These are phyloP conservation scores for Calonectris borealis DNA, from an alignment of 2,113 vertebrate genomes.

Conservation along the genomic window DNA sequence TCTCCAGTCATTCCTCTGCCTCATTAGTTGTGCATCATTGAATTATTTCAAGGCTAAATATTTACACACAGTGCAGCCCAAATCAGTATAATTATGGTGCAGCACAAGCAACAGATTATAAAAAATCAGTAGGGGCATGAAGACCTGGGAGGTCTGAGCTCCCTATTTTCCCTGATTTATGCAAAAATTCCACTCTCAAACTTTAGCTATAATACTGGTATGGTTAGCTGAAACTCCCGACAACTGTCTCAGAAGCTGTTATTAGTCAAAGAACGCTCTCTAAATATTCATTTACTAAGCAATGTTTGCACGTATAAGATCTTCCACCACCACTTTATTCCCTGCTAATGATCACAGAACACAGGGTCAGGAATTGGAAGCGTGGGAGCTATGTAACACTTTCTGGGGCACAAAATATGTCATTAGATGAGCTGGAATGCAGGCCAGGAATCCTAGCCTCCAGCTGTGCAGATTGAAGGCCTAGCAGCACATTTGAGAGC, in stretches of 20 bases:
- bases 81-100: background rate
- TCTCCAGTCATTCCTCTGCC: background rate
- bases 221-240: background rate
- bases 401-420: background rate
- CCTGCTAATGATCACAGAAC: background rate
- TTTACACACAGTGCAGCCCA: background rate
- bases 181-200: background rate
- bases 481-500: fast-evolving
- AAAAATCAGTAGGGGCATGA: background rate
- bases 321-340: background rate
- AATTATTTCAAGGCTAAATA: conserved; percentile 26
- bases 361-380: background rate
- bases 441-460: background rate
- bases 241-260: background rate
- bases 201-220: background rate
- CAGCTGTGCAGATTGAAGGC: background rate
- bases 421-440: background rate
- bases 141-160: background rate
- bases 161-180: background rate
- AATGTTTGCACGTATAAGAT: background rate
- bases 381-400: fast-evolving
- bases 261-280: background rate
- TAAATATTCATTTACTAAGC: background rate
- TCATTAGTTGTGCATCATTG: background rate
- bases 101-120: background rate